phyloP scores from a whole-genome alignment of 2,797 vertebrate genomes.

The Buceros bicornis region DNA sequence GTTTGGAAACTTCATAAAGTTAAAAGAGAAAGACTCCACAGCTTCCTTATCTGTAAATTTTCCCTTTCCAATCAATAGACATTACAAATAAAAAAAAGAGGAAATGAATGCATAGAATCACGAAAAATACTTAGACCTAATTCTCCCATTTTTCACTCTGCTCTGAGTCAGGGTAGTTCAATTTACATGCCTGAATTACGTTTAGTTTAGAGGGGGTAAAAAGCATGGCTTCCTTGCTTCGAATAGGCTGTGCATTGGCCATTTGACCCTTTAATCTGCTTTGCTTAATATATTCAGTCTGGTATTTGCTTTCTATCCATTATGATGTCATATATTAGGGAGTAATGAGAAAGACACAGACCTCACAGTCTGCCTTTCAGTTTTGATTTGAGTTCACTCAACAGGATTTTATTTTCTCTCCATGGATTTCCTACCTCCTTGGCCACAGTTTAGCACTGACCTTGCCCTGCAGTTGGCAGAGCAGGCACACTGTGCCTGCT shows the following conservation, averaged over 20 bases:
- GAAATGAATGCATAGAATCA: not conserved
- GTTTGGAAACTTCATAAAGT: not conserved
- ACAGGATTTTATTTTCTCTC: not conserved
- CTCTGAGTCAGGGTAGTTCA: not conserved
- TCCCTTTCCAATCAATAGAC: not conserved
- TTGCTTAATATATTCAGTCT: not conserved
- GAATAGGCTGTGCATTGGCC: not conserved
- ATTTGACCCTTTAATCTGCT: not conserved
- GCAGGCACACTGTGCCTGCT: rapidly evolving
- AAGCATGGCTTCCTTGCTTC: not conserved
- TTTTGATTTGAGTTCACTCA: not conserved
- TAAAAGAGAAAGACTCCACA: not conserved
- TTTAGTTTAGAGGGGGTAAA: not conserved
- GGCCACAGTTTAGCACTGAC: rapidly evolving
- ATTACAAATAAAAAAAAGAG: not conserved
- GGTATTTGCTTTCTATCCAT: constrained; percentile 1
- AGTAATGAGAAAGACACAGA: not conserved
- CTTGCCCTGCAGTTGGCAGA: not conserved
- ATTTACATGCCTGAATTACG: not conserved
- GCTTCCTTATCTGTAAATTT: not conserved
- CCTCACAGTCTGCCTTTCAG: not conserved
- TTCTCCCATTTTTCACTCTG: not conserved
- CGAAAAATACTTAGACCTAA: not conserved
- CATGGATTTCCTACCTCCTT: not conserved
- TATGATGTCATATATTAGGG: not conserved